Conservation (phyloP, 2,888 invertebrate species). For the Heteromyza rotundicornis region DNA sequence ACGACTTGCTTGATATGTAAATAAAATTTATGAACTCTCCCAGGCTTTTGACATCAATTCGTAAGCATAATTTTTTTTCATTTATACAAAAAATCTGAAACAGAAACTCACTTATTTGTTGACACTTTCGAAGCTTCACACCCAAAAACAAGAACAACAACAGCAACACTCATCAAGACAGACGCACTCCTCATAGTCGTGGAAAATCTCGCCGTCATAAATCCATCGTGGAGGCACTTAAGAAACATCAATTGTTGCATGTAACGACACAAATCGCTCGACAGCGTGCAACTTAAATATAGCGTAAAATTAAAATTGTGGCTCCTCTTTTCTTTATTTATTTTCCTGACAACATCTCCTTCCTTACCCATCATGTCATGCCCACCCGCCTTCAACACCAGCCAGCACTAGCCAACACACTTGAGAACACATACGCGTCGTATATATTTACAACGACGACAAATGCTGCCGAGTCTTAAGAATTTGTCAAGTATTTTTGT, state of each 20-base stretch:
- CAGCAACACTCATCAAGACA: too few species aligned
- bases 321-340: neutral
- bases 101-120: too few species aligned
- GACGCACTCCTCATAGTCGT: neutral
- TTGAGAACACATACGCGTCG: too few species aligned
- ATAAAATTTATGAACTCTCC: too few species aligned
- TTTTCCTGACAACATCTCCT: neutral
- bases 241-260: conserved; percentile 4
- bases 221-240: conserved; percentile 2
- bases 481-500: conserved; percentile 4
- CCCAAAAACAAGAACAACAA: too few species aligned
- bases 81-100: too few species aligned
- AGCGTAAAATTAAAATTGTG: conserved; percentile 19
- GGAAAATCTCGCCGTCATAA: neutral
- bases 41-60: too few species aligned
- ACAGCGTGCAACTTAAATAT: conserved; percentile 16
- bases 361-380: neutral
- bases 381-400: too few species aligned
- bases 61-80: too few species aligned
- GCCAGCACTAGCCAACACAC: too few species aligned
- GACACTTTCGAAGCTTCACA: too few species aligned
- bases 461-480: neutral
- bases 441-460: too few species aligned
- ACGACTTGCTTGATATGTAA: neutral
- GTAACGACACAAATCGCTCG: conserved; percentile 6